phyloP scores from a whole-genome alignment of 2,113 vertebrate genomes.

The Channa maculata region DNA sequence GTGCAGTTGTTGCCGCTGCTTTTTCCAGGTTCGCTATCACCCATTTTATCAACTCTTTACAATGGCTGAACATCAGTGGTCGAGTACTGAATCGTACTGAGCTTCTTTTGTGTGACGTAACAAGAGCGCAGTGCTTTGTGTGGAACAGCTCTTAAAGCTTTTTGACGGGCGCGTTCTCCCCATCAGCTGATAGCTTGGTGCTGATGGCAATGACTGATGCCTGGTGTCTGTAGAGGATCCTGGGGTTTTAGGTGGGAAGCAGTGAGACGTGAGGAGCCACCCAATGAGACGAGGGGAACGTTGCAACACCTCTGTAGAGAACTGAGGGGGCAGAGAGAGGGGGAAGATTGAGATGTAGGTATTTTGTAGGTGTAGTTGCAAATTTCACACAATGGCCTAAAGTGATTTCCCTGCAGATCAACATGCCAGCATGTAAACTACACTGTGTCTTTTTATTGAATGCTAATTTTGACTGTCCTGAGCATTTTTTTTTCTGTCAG shows the following conservation, averaged over 20 bases:
- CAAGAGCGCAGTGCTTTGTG: background rate
- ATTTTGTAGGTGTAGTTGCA: background rate
- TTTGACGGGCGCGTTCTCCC: background rate
- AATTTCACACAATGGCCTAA: background rate
- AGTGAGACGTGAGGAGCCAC: constrained; percentile 36
- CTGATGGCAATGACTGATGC: constrained; percentile 47
- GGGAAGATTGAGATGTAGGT: background rate
- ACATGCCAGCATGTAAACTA: background rate
- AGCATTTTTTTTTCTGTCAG: background rate
- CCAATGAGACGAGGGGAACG: constrained; percentile 3
- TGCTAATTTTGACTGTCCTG: background rate
- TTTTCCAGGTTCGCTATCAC: background rate
- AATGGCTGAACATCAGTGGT: constrained; percentile 3
- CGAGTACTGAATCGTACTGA: background rate
- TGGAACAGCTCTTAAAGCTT: constrained; percentile 12
- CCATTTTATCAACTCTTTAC: constrained; percentile 9
- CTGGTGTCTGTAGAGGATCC: constrained; percentile 14
- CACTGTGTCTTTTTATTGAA: background rate
- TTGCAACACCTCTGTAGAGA: background rate
- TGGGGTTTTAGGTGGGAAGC: constrained; percentile 27
- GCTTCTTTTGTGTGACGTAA: constrained; percentile 3
- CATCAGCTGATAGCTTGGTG: constrained; percentile 2
- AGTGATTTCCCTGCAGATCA: background rate
- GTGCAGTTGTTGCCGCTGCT: background rate
- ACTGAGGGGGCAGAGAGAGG: background rate